Evolutionary conservation across 1,140 invertebrate species (phyloP), one percentile per base, ranked within the genome.

Genomic region (Drosophila arizonae): DNA sequence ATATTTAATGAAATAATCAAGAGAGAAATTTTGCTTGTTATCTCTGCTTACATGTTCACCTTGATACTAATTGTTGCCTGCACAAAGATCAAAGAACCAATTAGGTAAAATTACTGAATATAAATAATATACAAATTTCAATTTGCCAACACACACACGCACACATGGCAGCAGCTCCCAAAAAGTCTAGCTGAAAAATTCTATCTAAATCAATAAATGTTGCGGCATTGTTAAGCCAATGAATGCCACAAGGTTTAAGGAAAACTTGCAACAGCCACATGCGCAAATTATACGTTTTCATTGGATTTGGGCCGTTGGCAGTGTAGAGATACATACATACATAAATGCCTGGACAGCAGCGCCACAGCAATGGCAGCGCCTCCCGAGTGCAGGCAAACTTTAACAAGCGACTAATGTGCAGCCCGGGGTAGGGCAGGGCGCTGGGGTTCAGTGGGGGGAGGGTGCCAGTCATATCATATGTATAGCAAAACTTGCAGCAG

Each of bases 121-220:
- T 39, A 39, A 39, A 39, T 39, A 11, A 39, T 3, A 46, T 46
- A 46, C 8, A 46, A 46, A 46, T 17, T 46, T 17, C 6, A 6
- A 46, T 15, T 46, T 46, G 6, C 6, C 43, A 45, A 24, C 21
- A 24, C 21, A 24, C 3, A 24, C 21, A 24, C 2, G 21, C 21
- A 24, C 21, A 24, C 21, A 24, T 24, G 21, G 36, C 36, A 43
- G 24, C 13, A 57, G 24, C 36, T 39, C 8, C 11, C 21, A 6
- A 46, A 46, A 60, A 17, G 26, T 21, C 43, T 33, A 43, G 15
- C 30, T 28, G 43, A 51, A 60, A 57, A 57, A 69, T 63, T 64
- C 54, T 56, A 75, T 75, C 54, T n/a, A 50, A 75, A 71, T 75
- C 72, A 64, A 75, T 75, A 71, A 71, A 60, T 65, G 60, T 50